A percentile compares a stretch with the other conserved stretches of the same genome.
Conservation (phyloP, 2,888 invertebrate genomes). For the Lepidochrysops patricia region DNA sequence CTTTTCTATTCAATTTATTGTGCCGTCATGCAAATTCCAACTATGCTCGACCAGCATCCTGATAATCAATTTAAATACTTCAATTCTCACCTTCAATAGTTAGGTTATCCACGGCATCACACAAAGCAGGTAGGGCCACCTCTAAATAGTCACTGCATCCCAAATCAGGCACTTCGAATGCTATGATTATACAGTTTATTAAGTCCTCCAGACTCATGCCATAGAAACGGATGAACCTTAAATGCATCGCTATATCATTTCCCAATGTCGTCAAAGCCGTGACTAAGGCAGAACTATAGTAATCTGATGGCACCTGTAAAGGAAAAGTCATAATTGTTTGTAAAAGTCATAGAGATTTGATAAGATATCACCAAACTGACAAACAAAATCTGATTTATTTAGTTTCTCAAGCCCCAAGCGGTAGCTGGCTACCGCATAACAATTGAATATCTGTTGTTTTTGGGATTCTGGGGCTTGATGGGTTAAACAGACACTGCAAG, state of each 20-base stretch:
- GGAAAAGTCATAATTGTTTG: background rate
- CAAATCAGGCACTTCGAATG: conserved; percentile 84
- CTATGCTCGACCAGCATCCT: too few relatives aligned
- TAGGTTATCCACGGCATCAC: conserved; percentile 83
- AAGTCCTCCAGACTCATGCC: conserved; percentile 69
- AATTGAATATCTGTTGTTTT: too few relatives aligned
- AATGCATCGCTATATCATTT: conserved; percentile 81
- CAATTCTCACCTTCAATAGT: conserved; percentile 70
- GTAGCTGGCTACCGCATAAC: too few relatives aligned
- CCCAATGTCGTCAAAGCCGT: conserved; percentile 83
- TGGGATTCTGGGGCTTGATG: too few relatives aligned
- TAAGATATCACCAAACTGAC: background rate
- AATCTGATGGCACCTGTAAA: conserved; percentile 59
- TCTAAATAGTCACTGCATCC: conserved; percentile 88
- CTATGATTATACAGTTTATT: conserved; percentile 78
- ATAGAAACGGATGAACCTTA: conserved; percentile 66
- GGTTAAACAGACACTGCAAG: too few relatives aligned
- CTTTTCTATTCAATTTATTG: too few relatives aligned
- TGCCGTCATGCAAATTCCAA: too few relatives aligned
- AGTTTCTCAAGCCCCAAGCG: too few relatives aligned
- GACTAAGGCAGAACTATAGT: conserved; percentile 78
- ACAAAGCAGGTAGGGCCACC: conserved; percentile 84
- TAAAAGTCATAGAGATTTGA: background rate
- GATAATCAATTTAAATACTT: background rate
- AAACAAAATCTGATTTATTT: too few relatives aligned